Conservation (phyloP, 2,797 vertebrate genomes). For the Heliangelus exortis region DNA sequence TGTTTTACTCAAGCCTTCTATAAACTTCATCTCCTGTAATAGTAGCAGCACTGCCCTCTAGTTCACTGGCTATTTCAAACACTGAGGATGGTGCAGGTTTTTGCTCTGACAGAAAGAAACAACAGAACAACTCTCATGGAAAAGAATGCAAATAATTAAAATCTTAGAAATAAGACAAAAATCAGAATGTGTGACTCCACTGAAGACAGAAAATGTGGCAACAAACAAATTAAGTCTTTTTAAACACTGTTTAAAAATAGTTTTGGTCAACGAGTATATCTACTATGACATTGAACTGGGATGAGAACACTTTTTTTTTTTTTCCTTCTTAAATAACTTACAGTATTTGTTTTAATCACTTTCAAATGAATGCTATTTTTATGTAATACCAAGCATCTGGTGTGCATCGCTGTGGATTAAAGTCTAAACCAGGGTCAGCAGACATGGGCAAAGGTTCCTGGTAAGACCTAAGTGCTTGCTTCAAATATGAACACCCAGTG, state of each 20-base stretch:
- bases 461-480: neutral
- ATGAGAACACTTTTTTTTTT: neutral
- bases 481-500: neutral
- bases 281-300: neutral
- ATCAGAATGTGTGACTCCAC: neutral
- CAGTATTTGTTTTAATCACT: neutral
- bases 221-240: neutral
- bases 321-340: neutral
- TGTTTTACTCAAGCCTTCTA: neutral
- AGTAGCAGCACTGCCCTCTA: neutral
- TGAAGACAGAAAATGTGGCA: neutral
- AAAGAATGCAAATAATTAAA: neutral
- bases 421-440: neutral
- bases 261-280: neutral
- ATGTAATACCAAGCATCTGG: neutral
- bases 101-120: neutral
- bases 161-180: neutral
- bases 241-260: neutral
- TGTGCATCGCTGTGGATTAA: neutral
- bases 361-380: neutral
- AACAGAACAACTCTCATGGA: neutral
- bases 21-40: neutral
- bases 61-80: neutral
- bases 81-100: neutral
- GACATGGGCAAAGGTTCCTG: neutral